Evolutionary conservation across 2,113 vertebrate species (phyloP).

Genomic region (Ochotona curzoniae): DNA sequence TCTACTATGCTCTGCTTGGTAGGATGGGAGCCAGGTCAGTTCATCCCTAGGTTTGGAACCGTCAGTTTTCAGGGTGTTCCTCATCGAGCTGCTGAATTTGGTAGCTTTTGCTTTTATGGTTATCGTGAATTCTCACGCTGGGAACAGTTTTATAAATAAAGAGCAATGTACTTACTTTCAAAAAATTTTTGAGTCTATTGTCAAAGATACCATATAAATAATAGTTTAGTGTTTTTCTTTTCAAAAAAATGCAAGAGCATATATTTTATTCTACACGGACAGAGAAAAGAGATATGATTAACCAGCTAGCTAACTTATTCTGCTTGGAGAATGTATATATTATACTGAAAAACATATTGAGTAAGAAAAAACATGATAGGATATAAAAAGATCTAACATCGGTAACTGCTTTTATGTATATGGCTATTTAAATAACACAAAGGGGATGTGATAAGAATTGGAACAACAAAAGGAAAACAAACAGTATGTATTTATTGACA

Average conservation of each 20-base stretch:
- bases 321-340: neutral
- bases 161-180: neutral
- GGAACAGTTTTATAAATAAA: neutral
- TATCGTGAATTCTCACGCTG: neutral
- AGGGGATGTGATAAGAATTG: neutral
- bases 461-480: neutral
- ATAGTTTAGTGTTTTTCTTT: neutral
- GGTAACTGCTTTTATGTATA: neutral
- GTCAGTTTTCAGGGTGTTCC: no score
- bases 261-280: slow-evolving; percentile 14
- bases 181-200: neutral
- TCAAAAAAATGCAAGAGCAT: accelerated
- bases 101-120: no score
- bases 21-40: no score
- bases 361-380: neutral
- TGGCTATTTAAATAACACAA: neutral
- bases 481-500: no score
- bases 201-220: neutral
- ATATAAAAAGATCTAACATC: neutral
- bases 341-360: neutral
- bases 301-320: neutral
- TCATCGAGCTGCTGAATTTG: no score
- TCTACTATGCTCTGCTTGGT: no score
- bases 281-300: neutral
- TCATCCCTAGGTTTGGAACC: no score